Percentiles rank a stretch among this genome's conserved stretches.
Conservation (phyloP, 2,888 invertebrate species). For the Nephrotoma flavescens region DNA sequence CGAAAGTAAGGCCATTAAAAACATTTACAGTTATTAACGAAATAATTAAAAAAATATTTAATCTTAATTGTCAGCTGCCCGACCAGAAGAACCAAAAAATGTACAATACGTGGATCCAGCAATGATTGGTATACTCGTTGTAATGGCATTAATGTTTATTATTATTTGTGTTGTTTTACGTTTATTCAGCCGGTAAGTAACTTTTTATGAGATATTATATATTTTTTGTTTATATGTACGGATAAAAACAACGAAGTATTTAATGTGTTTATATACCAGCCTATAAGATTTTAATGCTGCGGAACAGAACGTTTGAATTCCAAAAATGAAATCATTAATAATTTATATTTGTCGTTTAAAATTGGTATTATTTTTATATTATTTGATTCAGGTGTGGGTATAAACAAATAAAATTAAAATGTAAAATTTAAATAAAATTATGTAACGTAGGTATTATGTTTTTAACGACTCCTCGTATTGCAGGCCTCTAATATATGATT, state of each 20-base stretch:
- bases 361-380: not conserved
- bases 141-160: slow-evolving; percentile 86
- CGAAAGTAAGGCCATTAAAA: slow-evolving; percentile 40
- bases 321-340: not conserved
- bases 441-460: not conserved
- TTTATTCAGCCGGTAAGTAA: slow-evolving; percentile 77
- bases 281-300: slow-evolving; percentile 16
- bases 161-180: slow-evolving; percentile 85
- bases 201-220: slow-evolving; percentile 5
- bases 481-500: not conserved
- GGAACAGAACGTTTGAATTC: not conserved
- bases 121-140: slow-evolving; percentile 80
- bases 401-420: not conserved
- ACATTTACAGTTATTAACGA: not conserved
- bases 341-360: slow-evolving; percentile 17
- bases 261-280: not conserved
- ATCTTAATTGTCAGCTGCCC: not conserved
- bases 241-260: not conserved
- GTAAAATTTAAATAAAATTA: not conserved
- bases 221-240: not conserved
- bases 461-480: not conserved
- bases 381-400: not conserved
- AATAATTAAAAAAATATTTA: not conserved
- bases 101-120: slow-evolving; percentile 68
- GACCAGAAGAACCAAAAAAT: slow-evolving; percentile 38